Evolutionary conservation across 1,140 invertebrate species (phyloP).

Genomic region (Leucophenga varia): DNA sequence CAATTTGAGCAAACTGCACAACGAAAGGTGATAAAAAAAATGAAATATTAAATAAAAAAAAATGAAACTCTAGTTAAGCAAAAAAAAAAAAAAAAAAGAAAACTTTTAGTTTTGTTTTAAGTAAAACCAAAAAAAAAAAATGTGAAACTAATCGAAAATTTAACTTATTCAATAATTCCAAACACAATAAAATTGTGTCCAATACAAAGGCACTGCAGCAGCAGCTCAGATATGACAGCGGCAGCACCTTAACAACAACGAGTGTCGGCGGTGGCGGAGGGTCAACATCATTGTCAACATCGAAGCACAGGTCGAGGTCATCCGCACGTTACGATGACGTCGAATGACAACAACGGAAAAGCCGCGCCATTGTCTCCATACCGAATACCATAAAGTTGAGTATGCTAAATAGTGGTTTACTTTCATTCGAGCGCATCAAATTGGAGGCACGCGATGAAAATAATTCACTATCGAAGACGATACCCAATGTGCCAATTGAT

Average conservation of each 20-base stretch:
- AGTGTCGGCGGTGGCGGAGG: no score
- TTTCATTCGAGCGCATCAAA: conserved; percentile 67
- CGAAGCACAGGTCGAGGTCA: conserved; percentile 62
- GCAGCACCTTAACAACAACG: conserved; percentile 15
- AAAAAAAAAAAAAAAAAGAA: no score
- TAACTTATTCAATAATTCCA: no score
- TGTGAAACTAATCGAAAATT: no score
- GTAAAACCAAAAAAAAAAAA: no score
- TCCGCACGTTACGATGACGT: conserved; percentile 69
- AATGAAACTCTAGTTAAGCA: no score
- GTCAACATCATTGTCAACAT: no score
- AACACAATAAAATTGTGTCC: no score
- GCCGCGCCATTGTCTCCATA: conserved; percentile 75
- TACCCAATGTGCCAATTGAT: conserved; percentile 75
- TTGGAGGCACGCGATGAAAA: conserved; percentile 69
- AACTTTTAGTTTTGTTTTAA: no score
- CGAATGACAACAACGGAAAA: conserved; percentile 72
- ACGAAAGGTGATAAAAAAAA: conserved; percentile 9
- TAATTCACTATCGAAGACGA: conserved; percentile 72
- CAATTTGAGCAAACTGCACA: conserved; percentile 27
- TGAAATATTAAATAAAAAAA: no score
- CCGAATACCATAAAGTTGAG: conserved; percentile 86
- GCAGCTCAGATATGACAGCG: conserved; percentile 2
- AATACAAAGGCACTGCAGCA: no score
- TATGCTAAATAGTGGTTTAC: conserved; percentile 86